phyloP scores from a whole-genome alignment of 2,888 invertebrate species.

The Agrypnus murinus region DNA sequence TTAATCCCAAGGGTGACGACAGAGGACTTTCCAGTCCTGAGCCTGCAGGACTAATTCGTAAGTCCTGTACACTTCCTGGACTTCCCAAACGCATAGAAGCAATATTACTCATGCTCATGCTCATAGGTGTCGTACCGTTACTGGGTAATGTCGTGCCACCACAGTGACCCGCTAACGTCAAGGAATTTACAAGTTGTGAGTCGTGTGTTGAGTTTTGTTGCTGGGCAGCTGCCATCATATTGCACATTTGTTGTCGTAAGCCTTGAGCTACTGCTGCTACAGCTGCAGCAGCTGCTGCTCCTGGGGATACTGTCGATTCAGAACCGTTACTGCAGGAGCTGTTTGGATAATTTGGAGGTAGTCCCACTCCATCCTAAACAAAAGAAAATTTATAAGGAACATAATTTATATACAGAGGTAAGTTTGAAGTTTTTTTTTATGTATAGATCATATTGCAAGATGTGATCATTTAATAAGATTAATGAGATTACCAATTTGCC shows the following conservation, averaged over 20 bases:
- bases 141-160: slow-evolving; percentile 63
- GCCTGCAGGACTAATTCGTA: slow-evolving; percentile 72
- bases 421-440: neutral
- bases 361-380: slow-evolving; percentile 78
- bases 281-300: slow-evolving; percentile 87
- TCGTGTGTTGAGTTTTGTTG: slow-evolving; percentile 74
- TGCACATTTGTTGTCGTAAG: slow-evolving; percentile 90
- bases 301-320: slow-evolving; percentile 77
- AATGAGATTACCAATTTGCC: too few relatives aligned
- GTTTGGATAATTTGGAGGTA: slow-evolving; percentile 75
- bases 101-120: slow-evolving; percentile 66
- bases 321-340: slow-evolving; percentile 75
- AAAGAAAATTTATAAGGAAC: neutral
- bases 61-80: slow-evolving; percentile 70
- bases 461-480: too few relatives aligned
- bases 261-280: slow-evolving; percentile 91
- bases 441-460: too few relatives aligned
- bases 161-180: slow-evolving; percentile 69
- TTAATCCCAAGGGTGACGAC: slow-evolving; percentile 77
- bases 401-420: neutral
- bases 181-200: slow-evolving; percentile 69
- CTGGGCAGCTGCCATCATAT: slow-evolving; percentile 82
- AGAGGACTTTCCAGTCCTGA: slow-evolving; percentile 75
- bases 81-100: slow-evolving; percentile 70
- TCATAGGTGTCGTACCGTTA: slow-evolving; percentile 68